Percentiles rank a stretch among this genome's conserved stretches.
These are phyloP conservation scores for Triplophysa yarkandensis DNA, from an alignment of 2,797 vertebrate genomes.

Conservation along the genomic window DNA sequence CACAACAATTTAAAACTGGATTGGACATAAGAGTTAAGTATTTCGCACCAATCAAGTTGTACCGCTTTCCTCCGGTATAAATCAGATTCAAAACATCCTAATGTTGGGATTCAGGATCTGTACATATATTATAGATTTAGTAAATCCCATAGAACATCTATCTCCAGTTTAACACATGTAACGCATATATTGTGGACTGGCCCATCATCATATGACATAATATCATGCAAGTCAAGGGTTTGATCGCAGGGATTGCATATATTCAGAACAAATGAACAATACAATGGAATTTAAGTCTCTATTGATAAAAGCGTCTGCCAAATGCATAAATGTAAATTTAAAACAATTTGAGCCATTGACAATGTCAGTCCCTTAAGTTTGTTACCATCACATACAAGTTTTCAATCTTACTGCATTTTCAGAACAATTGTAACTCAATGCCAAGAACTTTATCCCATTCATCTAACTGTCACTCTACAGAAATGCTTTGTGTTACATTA, in stretches of 20 bases:
- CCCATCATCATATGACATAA: neutral
- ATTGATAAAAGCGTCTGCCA: no score
- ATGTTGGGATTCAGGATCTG: neutral
- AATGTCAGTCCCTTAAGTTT: neutral
- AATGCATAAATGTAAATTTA: no score
- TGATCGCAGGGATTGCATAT: no score
- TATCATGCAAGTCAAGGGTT: neutral
- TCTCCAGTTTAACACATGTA: neutral
- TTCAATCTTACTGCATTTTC: neutral
- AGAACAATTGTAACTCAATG: conserved; percentile 8
- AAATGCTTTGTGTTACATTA: conserved; percentile 25
- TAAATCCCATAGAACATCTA: neutral
- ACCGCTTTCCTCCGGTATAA: neutral
- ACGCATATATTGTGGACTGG: neutral
- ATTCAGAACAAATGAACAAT: neutral
- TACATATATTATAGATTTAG: neutral
- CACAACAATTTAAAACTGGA: conserved; percentile 2
- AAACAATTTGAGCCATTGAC: neutral
- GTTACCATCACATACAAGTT: neutral
- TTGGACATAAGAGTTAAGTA: neutral
- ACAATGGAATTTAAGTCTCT: neutral
- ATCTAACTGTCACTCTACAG: conserved; percentile 42
- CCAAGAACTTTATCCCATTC: conserved; percentile 10
- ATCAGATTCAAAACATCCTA: neutral
- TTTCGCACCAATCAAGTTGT: neutral